phyloP scores from a whole-genome alignment of 2,797 vertebrate genomes.

The Sandelia bainsii region DNA sequence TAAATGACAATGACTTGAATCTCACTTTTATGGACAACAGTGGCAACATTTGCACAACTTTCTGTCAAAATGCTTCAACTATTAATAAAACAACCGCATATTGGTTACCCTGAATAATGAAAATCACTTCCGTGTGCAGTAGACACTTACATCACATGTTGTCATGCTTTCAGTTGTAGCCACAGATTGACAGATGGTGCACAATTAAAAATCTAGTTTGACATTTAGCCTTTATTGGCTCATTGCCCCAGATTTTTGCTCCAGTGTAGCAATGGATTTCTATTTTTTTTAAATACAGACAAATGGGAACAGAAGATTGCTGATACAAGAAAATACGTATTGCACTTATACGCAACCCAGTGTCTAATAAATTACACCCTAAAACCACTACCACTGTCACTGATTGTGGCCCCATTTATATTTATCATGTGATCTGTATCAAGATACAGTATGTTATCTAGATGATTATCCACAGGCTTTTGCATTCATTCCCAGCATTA shows the following conservation, averaged over 20 bases:
- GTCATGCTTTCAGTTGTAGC: background rate
- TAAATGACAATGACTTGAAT: slow-evolving; percentile 5
- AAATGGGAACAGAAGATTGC: slow-evolving; percentile 14
- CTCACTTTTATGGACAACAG: slow-evolving; percentile 1
- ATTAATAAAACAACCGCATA: background rate
- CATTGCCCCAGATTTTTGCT: slow-evolving; percentile 22
- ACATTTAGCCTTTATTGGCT: slow-evolving; percentile 47
- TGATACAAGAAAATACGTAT: background rate
- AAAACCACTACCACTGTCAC: too few relatives aligned
- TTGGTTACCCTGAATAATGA: background rate
- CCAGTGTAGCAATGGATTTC: slow-evolving; percentile 6
- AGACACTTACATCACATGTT: background rate
- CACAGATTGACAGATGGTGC: slow-evolving; percentile 48
- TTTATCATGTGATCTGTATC: too few relatives aligned
- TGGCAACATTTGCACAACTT: background rate
- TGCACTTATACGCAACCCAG: background rate
- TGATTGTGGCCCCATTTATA: too few relatives aligned
- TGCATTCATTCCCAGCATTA: too few relatives aligned
- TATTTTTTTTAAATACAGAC: slow-evolving; percentile 24
- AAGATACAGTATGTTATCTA: too few relatives aligned
- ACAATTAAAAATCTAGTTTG: slow-evolving; percentile 19
- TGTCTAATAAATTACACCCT: background rate
- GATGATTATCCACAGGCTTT: too few relatives aligned
- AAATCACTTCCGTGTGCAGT: background rate
- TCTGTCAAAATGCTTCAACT: background rate